These are phyloP conservation scores for Ceryle rudis DNA, from an alignment of 2,797 vertebrate species.

Conservation along the genomic window DNA sequence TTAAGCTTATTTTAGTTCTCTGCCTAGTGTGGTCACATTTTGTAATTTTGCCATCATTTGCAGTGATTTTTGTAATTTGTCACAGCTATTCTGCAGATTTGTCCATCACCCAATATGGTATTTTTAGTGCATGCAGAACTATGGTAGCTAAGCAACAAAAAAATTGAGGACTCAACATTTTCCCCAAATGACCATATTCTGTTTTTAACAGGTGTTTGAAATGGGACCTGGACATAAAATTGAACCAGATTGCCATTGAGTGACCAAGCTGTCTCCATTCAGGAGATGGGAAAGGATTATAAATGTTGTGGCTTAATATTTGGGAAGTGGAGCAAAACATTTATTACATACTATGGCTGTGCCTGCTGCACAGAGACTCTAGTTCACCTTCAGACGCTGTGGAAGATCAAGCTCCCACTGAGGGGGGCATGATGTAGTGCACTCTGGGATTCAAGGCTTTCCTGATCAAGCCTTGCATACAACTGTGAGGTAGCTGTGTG, in stretches of 20 bases:
- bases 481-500: background rate
- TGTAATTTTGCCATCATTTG: background rate
- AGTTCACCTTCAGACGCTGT: background rate
- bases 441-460: background rate
- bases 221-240: background rate
- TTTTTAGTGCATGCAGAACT: background rate
- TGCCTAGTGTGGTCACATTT: background rate
- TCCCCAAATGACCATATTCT: background rate
- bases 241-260: background rate
- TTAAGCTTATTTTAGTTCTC: background rate
- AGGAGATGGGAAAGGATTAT: background rate
- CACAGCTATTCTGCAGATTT: background rate
- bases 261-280: background rate
- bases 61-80: background rate
- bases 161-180: background rate
- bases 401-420: background rate
- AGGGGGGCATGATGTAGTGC: accelerated
- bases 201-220: background rate
- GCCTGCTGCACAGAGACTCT: background rate
- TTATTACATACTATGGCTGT: accelerated
- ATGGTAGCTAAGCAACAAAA: conserved; percentile 21
- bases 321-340: background rate
- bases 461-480: background rate
- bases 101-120: background rate
- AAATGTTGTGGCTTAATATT: background rate